Evolutionary conservation across 2,888 invertebrate genomes (phyloP), one percentile per base, ranked within the genome.

Genomic region (Lepidonotus clava): DNA sequence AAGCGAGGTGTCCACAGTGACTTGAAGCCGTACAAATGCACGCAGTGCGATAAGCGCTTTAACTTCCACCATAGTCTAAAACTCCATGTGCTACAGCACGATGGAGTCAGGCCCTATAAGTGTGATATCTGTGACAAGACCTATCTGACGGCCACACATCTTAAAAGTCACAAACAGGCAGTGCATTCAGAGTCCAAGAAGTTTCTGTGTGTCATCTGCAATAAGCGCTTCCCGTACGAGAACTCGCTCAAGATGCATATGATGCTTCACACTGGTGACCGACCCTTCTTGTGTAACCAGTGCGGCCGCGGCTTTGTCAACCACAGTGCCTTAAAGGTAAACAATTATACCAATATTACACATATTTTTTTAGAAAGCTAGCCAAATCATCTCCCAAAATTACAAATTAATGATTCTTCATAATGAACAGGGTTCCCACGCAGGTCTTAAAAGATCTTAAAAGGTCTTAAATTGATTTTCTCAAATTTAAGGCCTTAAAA

Each of bases 31-130:
- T 93, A 91, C 88, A 88, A 90, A 18, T 93, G 93, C 88, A 88
- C 90, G 0, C 88, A 91, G 87, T 93, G 93, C 88, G 90, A 89
- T 24, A 89, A 89, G 21, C 66, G 89, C 0, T 93, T 93, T 85
- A 93, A 91, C 86, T 93, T 93, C 87, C 90, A 90, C 87, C 91
- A 93, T 88, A 92, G 92, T 84, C 90, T 91, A 24, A 91, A 92
- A 53, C 90, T 93, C 2, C 93, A 93, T 86, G 84, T 89, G 51
- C 89, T 92, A 38, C 90, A 91, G 61, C 93, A 93, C 88, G 86
- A 89, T 14, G 93, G 93, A 0, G 87, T 87, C 14, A 89, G 93
- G 6, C 93, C 93, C 1, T 89, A 91, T 87, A 86, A 90, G 80
- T 93, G 93, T 88, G 87, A 83, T 0, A 76, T 89, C 53, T 93